A percentile compares a stretch with the other conserved stretches of the same genome.
Evolutionary conservation across 2,113 vertebrate species (phyloP).

Genomic region (Jaculus jaculus): DNA sequence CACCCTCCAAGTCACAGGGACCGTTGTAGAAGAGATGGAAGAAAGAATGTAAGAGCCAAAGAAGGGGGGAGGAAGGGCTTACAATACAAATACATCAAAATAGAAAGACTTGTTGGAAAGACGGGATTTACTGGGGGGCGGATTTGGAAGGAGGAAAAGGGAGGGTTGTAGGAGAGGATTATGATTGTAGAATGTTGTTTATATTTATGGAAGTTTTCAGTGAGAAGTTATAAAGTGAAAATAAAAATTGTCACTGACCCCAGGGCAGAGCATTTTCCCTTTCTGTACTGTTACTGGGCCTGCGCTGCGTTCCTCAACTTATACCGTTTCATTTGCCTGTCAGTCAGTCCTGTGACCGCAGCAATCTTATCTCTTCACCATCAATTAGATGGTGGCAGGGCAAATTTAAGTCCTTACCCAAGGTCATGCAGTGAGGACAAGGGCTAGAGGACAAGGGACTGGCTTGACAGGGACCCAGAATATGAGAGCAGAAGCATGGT

Average conservation of each 20-base stretch:
- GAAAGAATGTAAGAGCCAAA: too few species aligned
- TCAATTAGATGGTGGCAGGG: not conserved
- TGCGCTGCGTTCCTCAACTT: not conserved
- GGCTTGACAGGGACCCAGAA: not conserved
- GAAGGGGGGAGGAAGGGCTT: too few species aligned
- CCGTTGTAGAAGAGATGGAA: too few species aligned
- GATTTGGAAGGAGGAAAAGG: too few species aligned
- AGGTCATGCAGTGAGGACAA: not conserved
- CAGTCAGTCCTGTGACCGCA: not conserved
- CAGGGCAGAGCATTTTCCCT: not conserved
- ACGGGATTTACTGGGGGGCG: too few species aligned
- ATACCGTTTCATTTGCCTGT: not conserved
- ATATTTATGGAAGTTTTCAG: too few species aligned
- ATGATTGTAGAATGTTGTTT: too few species aligned
- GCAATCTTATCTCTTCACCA: not conserved
- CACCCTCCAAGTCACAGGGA: too few species aligned
- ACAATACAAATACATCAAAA: too few species aligned
- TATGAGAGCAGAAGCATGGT: not conserved
- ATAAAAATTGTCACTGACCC: not conserved
- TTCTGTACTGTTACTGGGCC: not conserved
- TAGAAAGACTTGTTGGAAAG: too few species aligned
- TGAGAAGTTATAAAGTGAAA: too few species aligned
- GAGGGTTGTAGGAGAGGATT: too few species aligned
- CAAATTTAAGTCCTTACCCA: not conserved
- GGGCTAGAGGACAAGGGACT: not conserved